Evolutionary conservation across 1,140 invertebrate species (phyloP).

Genomic region (Whitmania pigra): DNA sequence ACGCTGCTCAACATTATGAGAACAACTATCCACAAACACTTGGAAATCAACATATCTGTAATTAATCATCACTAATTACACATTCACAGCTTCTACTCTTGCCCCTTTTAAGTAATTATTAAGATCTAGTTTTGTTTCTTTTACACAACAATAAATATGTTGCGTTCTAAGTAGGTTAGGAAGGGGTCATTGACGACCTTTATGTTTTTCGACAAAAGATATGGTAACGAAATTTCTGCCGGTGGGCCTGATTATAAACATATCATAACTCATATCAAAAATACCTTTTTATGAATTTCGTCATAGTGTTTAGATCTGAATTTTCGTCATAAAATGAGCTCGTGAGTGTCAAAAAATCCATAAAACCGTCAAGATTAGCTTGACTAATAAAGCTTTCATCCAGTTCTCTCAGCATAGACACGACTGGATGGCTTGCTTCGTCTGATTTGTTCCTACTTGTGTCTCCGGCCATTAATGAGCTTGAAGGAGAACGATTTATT

Average conservation of each 20-base stretch:
- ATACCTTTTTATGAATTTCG: conserved; percentile 1
- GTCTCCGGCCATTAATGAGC: no score
- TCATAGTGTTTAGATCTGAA: not conserved
- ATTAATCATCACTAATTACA: not conserved
- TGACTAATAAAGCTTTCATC: conserved; percentile 5
- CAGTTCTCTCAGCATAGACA: not conserved
- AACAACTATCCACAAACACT: not conserved
- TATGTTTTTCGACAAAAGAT: no score
- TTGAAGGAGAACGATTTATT: no score
- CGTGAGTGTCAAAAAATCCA: not conserved
- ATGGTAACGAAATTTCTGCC: no score
- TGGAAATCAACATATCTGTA: conserved; percentile 1
- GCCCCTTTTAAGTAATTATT: not conserved
- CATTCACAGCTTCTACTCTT: not conserved
- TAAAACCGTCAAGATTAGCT: not conserved
- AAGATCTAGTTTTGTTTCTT: no score
- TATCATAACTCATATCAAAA: not conserved
- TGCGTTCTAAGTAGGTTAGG: no score
- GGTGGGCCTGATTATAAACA: not conserved
- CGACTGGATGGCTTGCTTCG: not conserved
- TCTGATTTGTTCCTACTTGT: no score
- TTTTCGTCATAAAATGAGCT: not conserved
- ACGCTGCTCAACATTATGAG: not conserved
- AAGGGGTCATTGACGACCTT: no score
- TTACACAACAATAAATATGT: no score